Base-by-base conservation (phyloP, 2,113 vertebrate species). In the Stigmatopora argus region DNA sequence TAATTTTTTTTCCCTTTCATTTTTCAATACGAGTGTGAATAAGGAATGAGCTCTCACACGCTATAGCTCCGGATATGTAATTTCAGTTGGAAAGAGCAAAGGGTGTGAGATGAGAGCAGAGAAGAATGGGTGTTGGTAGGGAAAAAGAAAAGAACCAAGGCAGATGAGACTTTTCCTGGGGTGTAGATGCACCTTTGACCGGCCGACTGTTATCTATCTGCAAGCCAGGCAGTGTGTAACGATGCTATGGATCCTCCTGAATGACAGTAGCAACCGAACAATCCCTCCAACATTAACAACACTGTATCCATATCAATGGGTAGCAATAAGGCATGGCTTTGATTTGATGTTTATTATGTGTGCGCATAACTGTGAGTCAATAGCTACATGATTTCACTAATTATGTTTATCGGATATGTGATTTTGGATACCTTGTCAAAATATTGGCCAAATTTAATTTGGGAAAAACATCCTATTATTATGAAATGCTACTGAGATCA, bases 101-200 rank as follows among this genome's bases (percentile, higher is more conserved):
- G 70, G 38, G 65, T 0, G 15, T 78, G 14, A 68, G 67, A 74
- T 4, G 12, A 11, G 44, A 58, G 56, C 4, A 51, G 67, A 60
- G 57, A 60, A 41, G 66, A 58, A 65, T 1, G 38, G 65, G 46
- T 7, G 19, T 64, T 19, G 31, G 63, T 14, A 12, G 48, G 2
- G 41, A 17, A 48, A 44, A 5, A n/a, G 46, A 35, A 52, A 44
- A 71, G 34, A 62, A 70, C 59, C 68, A 67, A 66, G 74, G 49
- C 47, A 70, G 78, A 76, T 72, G 70, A 68, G 14, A 62, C 19
- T 72, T 45, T 41, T 65, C 38, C 38, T 41, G 67, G 65, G 57
- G 66, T 74, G 48, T 41, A 66, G 62, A 38, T 26, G 49, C 64
- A 73, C 69, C 56, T 79, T 64, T 79, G 62, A 64, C 70, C 71